These are phyloP conservation scores for Trissolcus basalis DNA, from an alignment of 1,140 invertebrate genomes.

Conservation along the genomic window DNA sequence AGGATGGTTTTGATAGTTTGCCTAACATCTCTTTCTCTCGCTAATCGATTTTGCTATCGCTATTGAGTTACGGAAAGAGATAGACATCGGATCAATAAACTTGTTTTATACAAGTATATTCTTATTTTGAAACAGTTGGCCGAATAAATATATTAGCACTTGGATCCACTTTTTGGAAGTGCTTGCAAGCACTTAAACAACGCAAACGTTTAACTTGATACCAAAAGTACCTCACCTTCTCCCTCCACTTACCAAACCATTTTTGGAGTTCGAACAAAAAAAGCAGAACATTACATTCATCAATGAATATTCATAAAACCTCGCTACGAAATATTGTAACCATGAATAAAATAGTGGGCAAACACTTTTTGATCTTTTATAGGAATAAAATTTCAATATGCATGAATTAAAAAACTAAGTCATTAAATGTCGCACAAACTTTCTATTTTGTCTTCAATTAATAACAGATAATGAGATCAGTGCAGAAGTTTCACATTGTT, in stretches of 20 bases:
- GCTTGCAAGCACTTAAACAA: slow-evolving; percentile 17
- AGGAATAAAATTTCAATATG: slow-evolving; percentile 50
- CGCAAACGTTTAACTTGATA: slow-evolving; percentile 27
- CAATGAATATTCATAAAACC: slow-evolving; percentile 42
- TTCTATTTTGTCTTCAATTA: slow-evolving; percentile 18
- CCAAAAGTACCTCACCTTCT: slow-evolving; percentile 5
- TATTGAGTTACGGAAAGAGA: slow-evolving; percentile 6
- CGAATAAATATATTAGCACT: slow-evolving; percentile 28
- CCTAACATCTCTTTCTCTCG: background rate
- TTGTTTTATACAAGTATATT: slow-evolving; percentile 10
- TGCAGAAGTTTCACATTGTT: background rate
- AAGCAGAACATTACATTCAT: slow-evolving; percentile 41
- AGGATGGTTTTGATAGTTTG: too few species aligned
- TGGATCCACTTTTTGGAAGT: slow-evolving; percentile 19
- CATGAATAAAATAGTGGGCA: slow-evolving; percentile 54
- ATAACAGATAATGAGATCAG: background rate
- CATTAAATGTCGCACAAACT: slow-evolving; percentile 45
- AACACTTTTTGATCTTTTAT: slow-evolving; percentile 52
- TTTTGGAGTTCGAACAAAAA: slow-evolving; percentile 13
- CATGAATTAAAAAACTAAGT: slow-evolving; percentile 40
- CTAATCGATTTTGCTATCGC: slow-evolving; percentile 14
- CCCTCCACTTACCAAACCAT: too few species aligned
- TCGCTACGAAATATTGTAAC: slow-evolving; percentile 33
- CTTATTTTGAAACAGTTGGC: slow-evolving; percentile 9
- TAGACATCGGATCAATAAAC: slow-evolving; percentile 26